Evolutionary conservation across 2,888 invertebrate species (phyloP).

Genomic region (Leptopilina drosophilae): DNA sequence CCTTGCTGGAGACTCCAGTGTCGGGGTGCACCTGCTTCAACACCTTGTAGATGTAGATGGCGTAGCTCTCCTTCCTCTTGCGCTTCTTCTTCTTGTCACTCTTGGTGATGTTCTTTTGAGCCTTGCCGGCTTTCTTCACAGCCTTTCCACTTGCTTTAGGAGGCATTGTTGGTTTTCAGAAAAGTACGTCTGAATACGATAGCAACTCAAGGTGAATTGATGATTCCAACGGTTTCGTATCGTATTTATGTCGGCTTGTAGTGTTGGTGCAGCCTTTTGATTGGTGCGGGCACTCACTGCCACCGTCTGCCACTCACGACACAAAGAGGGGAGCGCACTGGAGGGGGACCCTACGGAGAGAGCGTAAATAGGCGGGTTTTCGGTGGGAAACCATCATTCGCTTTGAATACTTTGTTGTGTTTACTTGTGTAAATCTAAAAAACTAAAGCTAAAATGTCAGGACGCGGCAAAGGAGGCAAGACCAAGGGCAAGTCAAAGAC

Average conservation of each 20-base stretch:
- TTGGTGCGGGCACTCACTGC: too few relatives aligned
- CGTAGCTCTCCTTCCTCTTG: constrained; percentile 68
- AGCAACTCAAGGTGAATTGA: too few relatives aligned
- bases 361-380: not conserved
- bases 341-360: not conserved
- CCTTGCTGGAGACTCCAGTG: constrained; percentile 77
- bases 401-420: not conserved
- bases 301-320: too few relatives aligned
- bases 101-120: constrained; percentile 70
- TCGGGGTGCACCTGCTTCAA: constrained; percentile 76
- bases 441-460: constrained; percentile 39
- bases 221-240: too few relatives aligned
- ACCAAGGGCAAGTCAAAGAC: constrained; percentile 78
- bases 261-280: too few relatives aligned
- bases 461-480: constrained; percentile 64
- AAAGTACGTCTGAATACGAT: not conserved
- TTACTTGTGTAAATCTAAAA: not conserved
- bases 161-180: constrained; percentile 47
- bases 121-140: constrained; percentile 77
- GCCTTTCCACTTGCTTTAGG: constrained; percentile 66
- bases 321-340: too few relatives aligned
- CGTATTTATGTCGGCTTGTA: too few relatives aligned
- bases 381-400: not conserved
- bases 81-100: constrained; percentile 71
- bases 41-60: too few relatives aligned